Percentiles rank a stretch among this genome's conserved stretches.
These are phyloP conservation scores for Cheilosia scutellata DNA, from an alignment of 2,888 invertebrate species.

Conservation along the genomic window DNA sequence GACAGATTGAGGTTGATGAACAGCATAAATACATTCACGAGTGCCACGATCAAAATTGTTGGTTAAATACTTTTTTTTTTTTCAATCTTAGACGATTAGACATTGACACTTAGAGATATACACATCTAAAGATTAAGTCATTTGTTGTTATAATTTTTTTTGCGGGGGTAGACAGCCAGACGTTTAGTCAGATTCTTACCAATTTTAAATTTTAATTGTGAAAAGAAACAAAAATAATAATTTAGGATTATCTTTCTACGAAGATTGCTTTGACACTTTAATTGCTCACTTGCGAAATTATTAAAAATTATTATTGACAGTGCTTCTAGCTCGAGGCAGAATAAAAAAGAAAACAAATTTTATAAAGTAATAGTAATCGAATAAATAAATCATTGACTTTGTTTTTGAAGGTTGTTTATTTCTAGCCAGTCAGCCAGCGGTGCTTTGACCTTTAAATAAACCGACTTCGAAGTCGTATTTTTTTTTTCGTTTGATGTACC, in stretches of 20 bases:
- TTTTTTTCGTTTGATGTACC: neutral
- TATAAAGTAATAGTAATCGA: neutral
- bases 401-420: conserved; percentile 6
- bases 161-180: conserved; percentile 21
- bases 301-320: neutral
- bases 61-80: neutral
- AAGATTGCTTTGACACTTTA: conserved; percentile 22
- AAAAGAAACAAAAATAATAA: neutral
- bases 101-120: neutral
- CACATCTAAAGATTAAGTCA: neutral
- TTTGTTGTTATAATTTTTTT: neutral
- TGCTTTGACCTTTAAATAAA: conserved; percentile 8
- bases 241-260: neutral
- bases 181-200: conserved; percentile 9
- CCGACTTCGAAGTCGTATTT: neutral
- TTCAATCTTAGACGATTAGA: conserved; percentile 15
- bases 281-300: neutral
- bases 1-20: conserved; percentile 25
- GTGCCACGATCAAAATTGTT: conserved; percentile 9
- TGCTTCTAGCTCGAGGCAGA: neutral
- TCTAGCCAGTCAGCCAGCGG: conserved; percentile 2
- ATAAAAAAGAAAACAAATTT: neutral
- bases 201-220: neutral
- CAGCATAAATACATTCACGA: conserved; percentile 20
- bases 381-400: conserved; percentile 15